A percentile compares a stretch with the other conserved stretches of the same genome.
These are phyloP conservation scores for Cryptocephalus primarius DNA, from an alignment of 2,888 invertebrate species.

Conservation along the genomic window DNA sequence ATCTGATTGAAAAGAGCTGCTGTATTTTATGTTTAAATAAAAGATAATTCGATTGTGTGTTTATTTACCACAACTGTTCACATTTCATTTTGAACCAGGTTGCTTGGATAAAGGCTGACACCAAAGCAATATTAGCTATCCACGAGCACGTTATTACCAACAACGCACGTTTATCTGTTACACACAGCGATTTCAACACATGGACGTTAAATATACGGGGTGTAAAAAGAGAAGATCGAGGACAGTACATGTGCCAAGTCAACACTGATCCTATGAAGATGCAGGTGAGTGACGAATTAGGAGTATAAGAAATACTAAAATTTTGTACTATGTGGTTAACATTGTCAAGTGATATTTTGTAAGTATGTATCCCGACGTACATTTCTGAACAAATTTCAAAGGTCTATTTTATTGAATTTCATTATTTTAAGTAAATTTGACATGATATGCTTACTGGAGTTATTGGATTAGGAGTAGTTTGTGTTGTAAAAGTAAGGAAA, in stretches of 20 bases:
- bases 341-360: too few relatives aligned
- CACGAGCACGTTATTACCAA: slow-evolving; percentile 91
- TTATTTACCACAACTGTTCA: slow-evolving; percentile 22
- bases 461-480: too few relatives aligned
- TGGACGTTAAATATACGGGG: slow-evolving; percentile 84
- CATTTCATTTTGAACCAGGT: slow-evolving; percentile 50
- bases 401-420: too few relatives aligned
- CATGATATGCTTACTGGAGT: too few relatives aligned
- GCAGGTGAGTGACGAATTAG: slow-evolving; percentile 54
- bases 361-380: too few relatives aligned
- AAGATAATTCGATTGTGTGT: slow-evolving; percentile 18
- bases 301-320: too few relatives aligned
- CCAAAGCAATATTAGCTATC: slow-evolving; percentile 85
- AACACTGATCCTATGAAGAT: slow-evolving; percentile 92
- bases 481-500: too few relatives aligned
- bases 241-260: slow-evolving; percentile 91
- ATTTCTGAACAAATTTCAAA: too few relatives aligned
- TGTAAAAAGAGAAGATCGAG: slow-evolving; percentile 76
- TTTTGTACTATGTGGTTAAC: too few relatives aligned
- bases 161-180: slow-evolving; percentile 79
- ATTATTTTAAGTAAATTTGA: too few relatives aligned
- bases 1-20: slow-evolving; percentile 1
- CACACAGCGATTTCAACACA: slow-evolving; percentile 86
- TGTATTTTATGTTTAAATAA: slow-evolving; percentile 15
- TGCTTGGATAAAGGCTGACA: slow-evolving; percentile 91